Base-by-base conservation (phyloP, 2,888 invertebrate genomes). In the Liopterus haemorrhoidalis region DNA sequence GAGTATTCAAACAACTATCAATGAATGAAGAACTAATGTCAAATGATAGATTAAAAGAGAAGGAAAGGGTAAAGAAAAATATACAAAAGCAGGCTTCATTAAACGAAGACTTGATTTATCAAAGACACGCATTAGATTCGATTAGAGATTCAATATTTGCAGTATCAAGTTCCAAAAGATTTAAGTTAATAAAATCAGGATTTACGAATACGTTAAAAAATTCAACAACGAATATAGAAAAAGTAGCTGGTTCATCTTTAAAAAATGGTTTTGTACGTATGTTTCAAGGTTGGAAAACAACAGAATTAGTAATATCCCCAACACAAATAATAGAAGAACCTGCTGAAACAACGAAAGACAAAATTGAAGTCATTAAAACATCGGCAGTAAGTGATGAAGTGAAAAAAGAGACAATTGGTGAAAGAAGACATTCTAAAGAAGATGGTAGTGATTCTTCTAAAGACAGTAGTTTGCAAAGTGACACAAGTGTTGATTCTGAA, bases 401-500 rank as follows among this genome's bases (percentile, higher is more conserved):
- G 46, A 62, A 69, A 52, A 60, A 56, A 38, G 57, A 62, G 49
- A 54, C 48, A 19, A 53, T 50, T 18, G 55, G 53, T 53, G 87
- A 85, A 60, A 71, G 91, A 44, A 75, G 89, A 40, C 80, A 82
- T 58, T 90, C 90, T 0, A 79, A 81, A 53, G 91, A 91, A 66
- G 90, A 90, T 57, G 90, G 90, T 9, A 91, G 91, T 0, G 88
- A 88, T 62, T 87, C 87, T 4, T 87, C 87, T 2, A 88, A 88
- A 68, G 88, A 88, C 57, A 86, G 89, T 63, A 91, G 91, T 63
- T 74, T 92, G 47, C 92, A 92, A 68, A 91, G 91, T 65, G 93
- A 93, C 62, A 92, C 92, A 1, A 91, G 91, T 68, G 87, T 92
- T 22, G 93, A 93, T 65, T 90, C 90, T 1, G 92, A 93, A 65